Conservation (phyloP, 64 coral and sea anemone species). For the Astreopora myriophthalma region DNA sequence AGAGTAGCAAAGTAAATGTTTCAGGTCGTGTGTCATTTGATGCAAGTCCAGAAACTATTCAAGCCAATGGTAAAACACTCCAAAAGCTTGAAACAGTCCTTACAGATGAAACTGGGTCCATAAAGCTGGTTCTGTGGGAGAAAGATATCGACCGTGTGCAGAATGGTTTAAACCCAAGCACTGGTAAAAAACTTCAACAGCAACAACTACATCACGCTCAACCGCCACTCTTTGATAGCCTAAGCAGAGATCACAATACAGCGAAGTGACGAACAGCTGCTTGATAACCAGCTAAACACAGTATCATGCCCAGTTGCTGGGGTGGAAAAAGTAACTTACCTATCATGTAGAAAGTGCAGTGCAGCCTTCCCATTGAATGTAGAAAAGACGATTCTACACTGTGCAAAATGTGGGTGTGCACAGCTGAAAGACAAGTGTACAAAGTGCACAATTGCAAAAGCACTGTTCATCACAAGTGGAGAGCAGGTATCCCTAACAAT, state of each 20-base stretch:
- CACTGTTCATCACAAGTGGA: conserved; percentile 8
- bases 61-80: conserved; percentile 42
- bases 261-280: neutral
- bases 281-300: conserved; percentile 16
- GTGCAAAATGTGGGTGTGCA: conserved; percentile 17
- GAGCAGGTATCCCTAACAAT: neutral
- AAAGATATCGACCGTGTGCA: conserved; percentile 31
- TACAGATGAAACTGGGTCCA: conserved; percentile 50
- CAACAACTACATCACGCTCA: conserved; percentile 17
- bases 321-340: conserved; percentile 39
- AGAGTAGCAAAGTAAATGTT: conserved; percentile 1
- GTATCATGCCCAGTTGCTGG: conserved; percentile 40
- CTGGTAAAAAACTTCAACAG: conserved; percentile 13
- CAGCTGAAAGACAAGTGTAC: conserved; percentile 1
- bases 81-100: conserved; percentile 38
- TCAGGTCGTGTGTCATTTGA: conserved; percentile 16
- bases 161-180: neutral
- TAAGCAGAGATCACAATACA: neutral
- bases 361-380: conserved; percentile 4
- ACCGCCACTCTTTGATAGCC: neutral
- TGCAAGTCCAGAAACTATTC: conserved; percentile 1
- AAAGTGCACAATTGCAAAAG: conserved; percentile 12
- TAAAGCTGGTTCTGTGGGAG: conserved; percentile 54
- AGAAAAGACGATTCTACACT: conserved; percentile 15
- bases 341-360: conserved; percentile 29